Conservation (phyloP, 2,888 invertebrate species). For the Psococerastis gibbosa region DNA sequence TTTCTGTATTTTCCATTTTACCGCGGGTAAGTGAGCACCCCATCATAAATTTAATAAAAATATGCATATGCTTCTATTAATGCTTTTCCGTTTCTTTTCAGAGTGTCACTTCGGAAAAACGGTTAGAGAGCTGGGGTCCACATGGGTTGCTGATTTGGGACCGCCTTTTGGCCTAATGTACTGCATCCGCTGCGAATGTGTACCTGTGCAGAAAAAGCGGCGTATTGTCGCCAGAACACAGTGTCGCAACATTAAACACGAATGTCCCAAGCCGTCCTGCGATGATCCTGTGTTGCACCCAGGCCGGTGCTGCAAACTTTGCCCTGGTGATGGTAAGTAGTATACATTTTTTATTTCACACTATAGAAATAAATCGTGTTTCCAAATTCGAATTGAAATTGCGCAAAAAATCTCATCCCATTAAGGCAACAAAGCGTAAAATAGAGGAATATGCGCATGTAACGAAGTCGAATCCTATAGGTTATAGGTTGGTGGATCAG, state of each 20-base stretch:
- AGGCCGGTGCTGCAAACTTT: slow-evolving; percentile 81
- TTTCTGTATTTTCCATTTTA: too few relatives aligned
- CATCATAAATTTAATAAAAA: too few relatives aligned
- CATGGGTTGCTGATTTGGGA: slow-evolving; percentile 85
- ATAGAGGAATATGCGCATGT: too few relatives aligned
- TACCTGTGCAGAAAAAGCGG: slow-evolving; percentile 76
- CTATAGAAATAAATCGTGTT: too few relatives aligned
- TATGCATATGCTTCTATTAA: too few relatives aligned
- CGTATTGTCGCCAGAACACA: slow-evolving; percentile 75
- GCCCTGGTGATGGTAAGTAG: slow-evolving; percentile 67
- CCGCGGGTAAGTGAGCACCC: too few relatives aligned
- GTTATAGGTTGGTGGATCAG: too few relatives aligned
- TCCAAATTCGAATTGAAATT: too few relatives aligned
- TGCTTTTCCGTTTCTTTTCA: slow-evolving; percentile 39
- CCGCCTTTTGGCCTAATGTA: slow-evolving; percentile 87
- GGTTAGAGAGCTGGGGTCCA: slow-evolving; percentile 68
- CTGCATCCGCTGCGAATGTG: slow-evolving; percentile 90
- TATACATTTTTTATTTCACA: slow-evolving; percentile 4
- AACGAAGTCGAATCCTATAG: too few relatives aligned
- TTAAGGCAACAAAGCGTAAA: too few relatives aligned
- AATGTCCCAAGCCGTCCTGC: slow-evolving; percentile 75
- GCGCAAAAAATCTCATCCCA: too few relatives aligned
- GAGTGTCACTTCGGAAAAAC: slow-evolving; percentile 85
- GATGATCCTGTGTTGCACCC: slow-evolving; percentile 67
- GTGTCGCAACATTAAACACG: slow-evolving; percentile 79